These are phyloP conservation scores for Chalcosyrphus nemorum DNA, from an alignment of 2,888 invertebrate genomes.

Conservation along the genomic window DNA sequence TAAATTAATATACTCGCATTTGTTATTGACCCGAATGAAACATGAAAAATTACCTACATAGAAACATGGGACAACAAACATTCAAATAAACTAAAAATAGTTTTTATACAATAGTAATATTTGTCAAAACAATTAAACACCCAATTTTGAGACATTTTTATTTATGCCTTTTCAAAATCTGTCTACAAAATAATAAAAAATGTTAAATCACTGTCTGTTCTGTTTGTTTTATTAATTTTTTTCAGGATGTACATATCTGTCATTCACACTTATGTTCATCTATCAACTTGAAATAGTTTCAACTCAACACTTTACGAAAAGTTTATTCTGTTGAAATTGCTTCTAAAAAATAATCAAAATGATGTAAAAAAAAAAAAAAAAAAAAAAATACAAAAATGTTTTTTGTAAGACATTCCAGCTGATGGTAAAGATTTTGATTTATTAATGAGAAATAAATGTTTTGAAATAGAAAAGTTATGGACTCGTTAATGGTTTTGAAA, in stretches of 20 bases:
- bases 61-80: too few relatives aligned
- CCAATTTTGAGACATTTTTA: neutral
- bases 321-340: constrained; percentile 13
- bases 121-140: constrained; percentile 5
- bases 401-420: neutral
- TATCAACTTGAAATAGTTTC: neutral
- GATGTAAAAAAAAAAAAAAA: neutral
- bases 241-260: constrained; percentile 10
- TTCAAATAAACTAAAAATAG: neutral
- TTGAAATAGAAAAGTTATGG: constrained; percentile 6
- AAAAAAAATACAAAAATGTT: too few relatives aligned
- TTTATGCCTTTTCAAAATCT: constrained; percentile 30
- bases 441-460: constrained; percentile 1
- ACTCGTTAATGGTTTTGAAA: neutral
- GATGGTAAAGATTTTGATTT: constrained; percentile 1
- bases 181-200: constrained; percentile 3
- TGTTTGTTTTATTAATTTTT: too few relatives aligned
- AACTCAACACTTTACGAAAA: constrained; percentile 7
- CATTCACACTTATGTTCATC: constrained; percentile 15
- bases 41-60: neutral
- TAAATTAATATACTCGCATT: neutral
- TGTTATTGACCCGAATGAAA: constrained; percentile 5
- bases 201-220: constrained; percentile 13
- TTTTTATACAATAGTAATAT: neutral
- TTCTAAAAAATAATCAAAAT: neutral